These are phyloP conservation scores for Chionis minor DNA, from an alignment of 2,113 vertebrate species.

Conservation along the genomic window DNA sequence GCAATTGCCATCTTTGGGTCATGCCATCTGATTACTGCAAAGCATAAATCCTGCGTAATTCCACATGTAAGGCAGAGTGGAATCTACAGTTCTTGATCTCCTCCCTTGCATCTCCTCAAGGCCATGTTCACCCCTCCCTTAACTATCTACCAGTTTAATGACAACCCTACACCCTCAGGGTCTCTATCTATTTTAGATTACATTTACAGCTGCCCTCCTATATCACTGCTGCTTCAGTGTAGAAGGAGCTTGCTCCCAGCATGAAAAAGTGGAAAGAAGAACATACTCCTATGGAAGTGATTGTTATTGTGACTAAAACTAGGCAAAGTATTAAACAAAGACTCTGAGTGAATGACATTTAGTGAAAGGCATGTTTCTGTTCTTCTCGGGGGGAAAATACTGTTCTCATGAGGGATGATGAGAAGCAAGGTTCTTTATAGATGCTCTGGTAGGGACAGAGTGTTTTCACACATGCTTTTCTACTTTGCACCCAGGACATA, in stretches of 20 bases:
- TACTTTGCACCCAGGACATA: not conserved
- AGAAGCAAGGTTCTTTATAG: not conserved
- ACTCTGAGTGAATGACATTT: not conserved
- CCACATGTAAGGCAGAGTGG: accelerated
- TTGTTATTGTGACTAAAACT: not conserved
- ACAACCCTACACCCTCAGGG: not conserved
- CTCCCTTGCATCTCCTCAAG: not conserved
- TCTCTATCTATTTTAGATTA: not conserved
- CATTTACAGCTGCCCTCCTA: not conserved
- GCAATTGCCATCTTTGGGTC: not conserved
- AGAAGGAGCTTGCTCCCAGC: not conserved
- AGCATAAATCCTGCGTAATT: not conserved
- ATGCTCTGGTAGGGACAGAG: not conserved
- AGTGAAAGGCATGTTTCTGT: not conserved
- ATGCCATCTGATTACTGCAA: not conserved
- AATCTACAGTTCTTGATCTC: not conserved
- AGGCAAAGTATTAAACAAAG: not conserved
- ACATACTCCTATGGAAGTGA: not conserved
- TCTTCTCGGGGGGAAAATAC: not conserved
- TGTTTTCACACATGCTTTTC: constrained; percentile 14
- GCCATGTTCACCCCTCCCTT: not conserved
- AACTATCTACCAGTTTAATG: not conserved
- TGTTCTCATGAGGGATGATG: not conserved
- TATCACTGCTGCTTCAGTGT: not conserved
- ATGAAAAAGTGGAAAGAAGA: not conserved